Evolutionary conservation across 2,113 vertebrate species (phyloP), one percentile per base, ranked within the genome.

Genomic region (Gavialis gangeticus): DNA sequence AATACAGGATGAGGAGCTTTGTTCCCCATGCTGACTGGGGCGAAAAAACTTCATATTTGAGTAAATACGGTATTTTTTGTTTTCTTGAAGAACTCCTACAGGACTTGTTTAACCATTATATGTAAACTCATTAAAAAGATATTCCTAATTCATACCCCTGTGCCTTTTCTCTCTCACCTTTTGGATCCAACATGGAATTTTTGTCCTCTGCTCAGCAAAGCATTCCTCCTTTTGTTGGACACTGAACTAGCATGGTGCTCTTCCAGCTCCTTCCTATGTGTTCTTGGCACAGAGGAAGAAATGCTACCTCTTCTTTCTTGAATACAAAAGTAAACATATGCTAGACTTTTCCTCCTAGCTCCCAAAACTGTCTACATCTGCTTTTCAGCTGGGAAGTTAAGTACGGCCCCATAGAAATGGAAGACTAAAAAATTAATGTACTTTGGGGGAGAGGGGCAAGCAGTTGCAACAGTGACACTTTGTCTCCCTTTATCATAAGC

Each of bases 401-500:
- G 58, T 11, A 25, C 25, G 5, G 5, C 27, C 58, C 27, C 54
- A 71, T 1, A 58, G 8, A 5, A 82, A 77, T 25, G 30, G 17
- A 63, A 58, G 19, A 69, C 56, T 57, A 76, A 57, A 1, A 2
- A 16, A 5, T 25, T 46, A 1, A 85, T 30, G 8, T 24, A 84
- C 46, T 30, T 14, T 46, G n/a, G n/a, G 37, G 81, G 76, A 46
- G 7, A 46, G 46, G 46, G 46, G 46, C 46, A 46, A 46, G 46
- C 46, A 46, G 69, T 71, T 56, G 21, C 11, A 71, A 76, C 46
- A 46, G 21, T 54, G 22, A 66, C 46, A 16, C 11, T 6, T 76
- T 69, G 17, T 4, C 54, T 57, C n/a, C 57, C 10, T 46, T 46
- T 62, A 5, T 12, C 0, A 0, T 12, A 58, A 75, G 3, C 57